Evolutionary conservation across 2,888 invertebrate genomes (phyloP), one percentile per base, ranked within the genome.

Genomic region (Prosapia bicincta): DNA sequence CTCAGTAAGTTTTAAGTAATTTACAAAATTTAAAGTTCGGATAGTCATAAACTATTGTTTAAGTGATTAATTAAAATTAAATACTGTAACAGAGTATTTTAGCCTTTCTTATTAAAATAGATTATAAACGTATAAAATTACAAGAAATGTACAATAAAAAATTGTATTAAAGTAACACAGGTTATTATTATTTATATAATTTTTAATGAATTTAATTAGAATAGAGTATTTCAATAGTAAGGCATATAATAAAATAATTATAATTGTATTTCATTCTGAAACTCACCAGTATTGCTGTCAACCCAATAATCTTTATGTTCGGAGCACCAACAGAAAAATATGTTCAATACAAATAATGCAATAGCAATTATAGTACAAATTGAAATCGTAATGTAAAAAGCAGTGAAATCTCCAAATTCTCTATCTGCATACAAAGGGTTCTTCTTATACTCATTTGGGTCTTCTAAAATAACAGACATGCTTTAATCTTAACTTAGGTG

Each of bases 381-480:
- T 26, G 92, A 90, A 79, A 96, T 91, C 23, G 91, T 89, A 81
- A 93, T 90, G 87, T 96, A 96, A 86, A 96, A 96, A 67, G 92
- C 90, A n/a, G 93, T 91, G 83, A 92, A 96, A 85, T 95, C 92
- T 77, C 93, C 92, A 85, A 87, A 89, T 78, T 87, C 86, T 81
- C 86, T 87, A 79, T 87, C 86, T 78, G 85, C 86, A 80, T 88
- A 90, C 81, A 88, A 89, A 67, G 90, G 90, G 84, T 90, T 91
- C 79, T 89, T 87, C 84, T 87, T 84, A 84, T 89, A 91, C 78
- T 87, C 89, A 74, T 87, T 85, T 81, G 88, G 88, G 54, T 76
- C 76, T n/a, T 72, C 76, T 66, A 76, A 66, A 71, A 71, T 68
- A 10, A 38, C 72, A 68, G 76, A 76, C 76, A 76, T 76, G 24